Evolutionary conservation across 2,113 vertebrate genomes (phyloP).

Genomic region (Ahaetulla prasina): DNA sequence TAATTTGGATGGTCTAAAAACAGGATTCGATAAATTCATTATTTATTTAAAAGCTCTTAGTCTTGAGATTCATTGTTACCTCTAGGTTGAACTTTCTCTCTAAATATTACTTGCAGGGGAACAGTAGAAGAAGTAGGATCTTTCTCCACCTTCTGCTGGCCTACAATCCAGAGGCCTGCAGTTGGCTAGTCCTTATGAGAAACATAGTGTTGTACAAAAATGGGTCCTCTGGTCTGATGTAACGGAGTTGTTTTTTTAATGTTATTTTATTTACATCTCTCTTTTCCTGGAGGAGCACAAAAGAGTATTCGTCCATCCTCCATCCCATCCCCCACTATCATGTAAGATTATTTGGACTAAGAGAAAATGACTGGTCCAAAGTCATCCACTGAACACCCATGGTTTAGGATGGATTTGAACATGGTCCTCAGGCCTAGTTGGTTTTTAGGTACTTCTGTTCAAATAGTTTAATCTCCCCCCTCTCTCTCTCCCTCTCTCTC

Average conservation of each 20-base stretch:
- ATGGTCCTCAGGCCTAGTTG: not conserved
- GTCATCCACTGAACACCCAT: not conserved
- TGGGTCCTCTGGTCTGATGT: not conserved
- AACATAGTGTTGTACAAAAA: not conserved
- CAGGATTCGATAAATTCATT: not conserved
- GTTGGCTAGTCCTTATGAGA: not conserved
- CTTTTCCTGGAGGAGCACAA: not conserved
- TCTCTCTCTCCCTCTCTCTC: no score
- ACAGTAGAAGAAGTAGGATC: not conserved
- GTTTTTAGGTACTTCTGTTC: not conserved
- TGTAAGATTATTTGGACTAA: not conserved
- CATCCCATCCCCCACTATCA: not conserved
- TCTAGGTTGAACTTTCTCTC: not conserved
- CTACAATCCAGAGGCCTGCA: not conserved
- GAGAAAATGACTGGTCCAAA: not conserved
- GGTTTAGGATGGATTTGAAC: not conserved
- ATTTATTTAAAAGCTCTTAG: not conserved
- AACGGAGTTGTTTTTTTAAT: not conserved
- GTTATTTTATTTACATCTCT: not conserved
- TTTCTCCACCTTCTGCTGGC: not conserved
- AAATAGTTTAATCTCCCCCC: not conserved
- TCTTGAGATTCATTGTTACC: not conserved
- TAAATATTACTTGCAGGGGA: not conserved
- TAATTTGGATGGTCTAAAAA: not conserved
- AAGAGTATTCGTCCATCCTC: not conserved